These are phyloP conservation scores for Dipodomys stephensi DNA, from an alignment of 2,113 vertebrate species.

Conservation along the genomic window DNA sequence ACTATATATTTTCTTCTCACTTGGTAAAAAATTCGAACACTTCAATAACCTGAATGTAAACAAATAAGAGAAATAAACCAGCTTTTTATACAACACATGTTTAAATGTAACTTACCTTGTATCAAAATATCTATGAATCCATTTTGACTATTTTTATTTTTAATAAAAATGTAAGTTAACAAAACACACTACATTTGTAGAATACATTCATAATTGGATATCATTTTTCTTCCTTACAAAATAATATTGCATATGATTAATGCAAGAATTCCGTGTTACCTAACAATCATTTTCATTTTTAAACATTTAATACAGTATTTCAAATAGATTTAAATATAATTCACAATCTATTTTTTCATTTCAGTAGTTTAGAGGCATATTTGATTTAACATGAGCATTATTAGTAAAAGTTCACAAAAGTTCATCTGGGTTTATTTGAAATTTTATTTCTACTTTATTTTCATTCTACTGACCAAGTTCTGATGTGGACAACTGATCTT, in stretches of 20 bases:
- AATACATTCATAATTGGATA: conserved; percentile 24
- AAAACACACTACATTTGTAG: conserved; percentile 3
- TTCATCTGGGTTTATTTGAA: conserved; percentile 53
- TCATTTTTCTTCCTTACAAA: neutral
- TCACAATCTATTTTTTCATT: conserved; percentile 75
- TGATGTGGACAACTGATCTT: neutral
- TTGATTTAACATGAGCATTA: conserved; percentile 76
- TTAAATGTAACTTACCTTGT: conserved; percentile 22
- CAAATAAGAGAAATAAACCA: neutral
- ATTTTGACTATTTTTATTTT: neutral
- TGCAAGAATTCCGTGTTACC: conserved; percentile 37
- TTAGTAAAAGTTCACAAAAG: conserved; percentile 66
- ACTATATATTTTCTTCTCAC: neutral
- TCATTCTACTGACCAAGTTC: conserved; percentile 13
- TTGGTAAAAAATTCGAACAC: neutral
- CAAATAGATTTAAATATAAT: conserved; percentile 73
- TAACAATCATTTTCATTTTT: conserved; percentile 76
- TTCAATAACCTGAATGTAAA: neutral
- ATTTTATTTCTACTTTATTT: conserved; percentile 60
- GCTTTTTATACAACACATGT: neutral
- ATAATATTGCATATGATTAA: neutral
- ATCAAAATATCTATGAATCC: neutral
- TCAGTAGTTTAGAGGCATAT: conserved; percentile 73
- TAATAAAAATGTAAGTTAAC: neutral
- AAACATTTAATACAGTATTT: conserved; percentile 77